Percentiles rank a stretch among this genome's conserved stretches.
These are phyloP conservation scores for Bagarius yarrelli DNA, from an alignment of 2,113 vertebrate species.

Conservation along the genomic window DNA sequence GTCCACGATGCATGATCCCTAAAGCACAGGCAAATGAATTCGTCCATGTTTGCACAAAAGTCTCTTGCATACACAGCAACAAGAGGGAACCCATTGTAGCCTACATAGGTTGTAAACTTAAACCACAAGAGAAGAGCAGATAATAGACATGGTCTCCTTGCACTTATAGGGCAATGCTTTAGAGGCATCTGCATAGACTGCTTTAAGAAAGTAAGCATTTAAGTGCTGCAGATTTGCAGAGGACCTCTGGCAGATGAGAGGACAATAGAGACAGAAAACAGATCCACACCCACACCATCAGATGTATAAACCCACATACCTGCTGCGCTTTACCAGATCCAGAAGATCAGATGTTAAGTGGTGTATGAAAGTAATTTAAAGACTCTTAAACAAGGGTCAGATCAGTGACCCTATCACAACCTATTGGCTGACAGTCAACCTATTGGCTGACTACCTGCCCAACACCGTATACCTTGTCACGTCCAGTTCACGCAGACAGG, in stretches of 20 bases:
- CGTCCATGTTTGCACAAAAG: conserved; percentile 23
- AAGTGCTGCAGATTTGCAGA: conserved; percentile 61
- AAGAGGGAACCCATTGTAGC: too few relatives aligned
- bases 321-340: conserved; percentile 31
- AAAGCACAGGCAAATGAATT: conserved; percentile 45
- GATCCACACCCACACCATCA: conserved; percentile 3
- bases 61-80: neutral
- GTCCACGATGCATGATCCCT: conserved; percentile 32
- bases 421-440: too few relatives aligned
- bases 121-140: neutral
- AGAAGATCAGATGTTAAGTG: neutral
- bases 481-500: too few relatives aligned
- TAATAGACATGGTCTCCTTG: conserved; percentile 15
- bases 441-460: too few relatives aligned
- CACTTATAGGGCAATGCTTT: neutral
- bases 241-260: conserved; percentile 36
- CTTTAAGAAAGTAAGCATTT: neutral
- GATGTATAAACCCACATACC: neutral
- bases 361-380: neutral
- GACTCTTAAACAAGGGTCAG: neutral
- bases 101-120: conserved; percentile 5
- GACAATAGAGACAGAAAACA: conserved; percentile 10
- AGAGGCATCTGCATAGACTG: conserved; percentile 15
- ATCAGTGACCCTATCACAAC: too few relatives aligned
- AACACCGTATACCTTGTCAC: too few relatives aligned